A percentile compares a stretch with the other conserved stretches of the same genome.
Conservation (phyloP, 2,888 invertebrate genomes). For the Nemoura dubitans region DNA sequence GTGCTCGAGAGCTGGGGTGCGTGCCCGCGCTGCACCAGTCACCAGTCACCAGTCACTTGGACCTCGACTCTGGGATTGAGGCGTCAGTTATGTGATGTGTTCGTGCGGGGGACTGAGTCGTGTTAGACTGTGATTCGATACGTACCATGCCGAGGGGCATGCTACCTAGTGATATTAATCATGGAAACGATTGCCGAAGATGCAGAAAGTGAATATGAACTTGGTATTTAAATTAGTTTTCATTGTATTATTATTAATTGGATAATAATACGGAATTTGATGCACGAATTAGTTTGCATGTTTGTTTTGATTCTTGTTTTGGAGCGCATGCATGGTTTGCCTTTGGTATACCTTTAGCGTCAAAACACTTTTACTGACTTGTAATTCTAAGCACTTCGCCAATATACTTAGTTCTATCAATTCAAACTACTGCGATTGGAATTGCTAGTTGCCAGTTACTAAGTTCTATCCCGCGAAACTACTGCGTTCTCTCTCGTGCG, state of each 20-base stretch:
- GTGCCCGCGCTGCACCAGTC: not conserved
- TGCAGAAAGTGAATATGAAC: slow-evolving; percentile 72
- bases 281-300: not conserved
- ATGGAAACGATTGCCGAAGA: slow-evolving; percentile 78
- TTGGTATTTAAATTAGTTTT: slow-evolving; percentile 62
- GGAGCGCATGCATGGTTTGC: not conserved
- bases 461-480: too few species aligned
- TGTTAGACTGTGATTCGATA: not conserved
- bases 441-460: not conserved
- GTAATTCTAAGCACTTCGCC: too few species aligned
- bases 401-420: not conserved
- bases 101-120: not conserved
- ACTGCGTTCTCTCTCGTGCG: too few species aligned
- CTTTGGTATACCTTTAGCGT: too few species aligned
- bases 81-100: not conserved
- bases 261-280: slow-evolving; percentile 16
- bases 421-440: too few species aligned
- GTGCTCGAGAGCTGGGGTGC: not conserved
- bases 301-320: not conserved
- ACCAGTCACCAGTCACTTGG: too few species aligned
- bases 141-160: slow-evolving; percentile 24
- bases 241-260: slow-evolving; percentile 29
- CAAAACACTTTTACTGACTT: too few species aligned
- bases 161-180: not conserved
- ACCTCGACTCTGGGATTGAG: too few species aligned